Conservation (phyloP, 2,797 vertebrate species). For the Brachyrhaphis roseni region DNA sequence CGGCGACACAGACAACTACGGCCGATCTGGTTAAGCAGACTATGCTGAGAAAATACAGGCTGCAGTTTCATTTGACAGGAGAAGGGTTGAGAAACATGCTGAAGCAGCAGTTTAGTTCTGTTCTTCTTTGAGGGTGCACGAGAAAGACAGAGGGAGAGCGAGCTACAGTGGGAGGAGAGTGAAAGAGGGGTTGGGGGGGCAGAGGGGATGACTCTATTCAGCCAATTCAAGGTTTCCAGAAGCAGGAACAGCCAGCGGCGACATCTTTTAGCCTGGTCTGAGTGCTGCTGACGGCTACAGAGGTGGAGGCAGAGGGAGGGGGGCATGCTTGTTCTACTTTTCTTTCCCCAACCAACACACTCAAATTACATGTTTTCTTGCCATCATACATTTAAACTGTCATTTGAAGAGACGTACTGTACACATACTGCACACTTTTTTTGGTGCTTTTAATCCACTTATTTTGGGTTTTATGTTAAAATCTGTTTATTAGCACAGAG, state of each 20-base stretch:
- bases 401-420: slow-evolving; percentile 30
- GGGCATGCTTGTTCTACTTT: slow-evolving; percentile 70
- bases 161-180: slow-evolving; percentile 67
- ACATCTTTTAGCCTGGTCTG: slow-evolving; percentile 67
- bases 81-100: slow-evolving; percentile 78
- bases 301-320: slow-evolving; percentile 5
- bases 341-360: neutral
- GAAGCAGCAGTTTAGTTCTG: slow-evolving; percentile 76
- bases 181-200: slow-evolving; percentile 27
- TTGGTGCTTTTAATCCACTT: slow-evolving; percentile 7
- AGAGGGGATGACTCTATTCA: slow-evolving; percentile 69
- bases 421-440: slow-evolving; percentile 54
- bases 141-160: slow-evolving; percentile 63
- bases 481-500: neutral
- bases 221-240: slow-evolving; percentile 82
- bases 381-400: slow-evolving; percentile 7
- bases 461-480: neutral
- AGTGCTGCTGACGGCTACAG: slow-evolving; percentile 58
- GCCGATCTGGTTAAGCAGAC: slow-evolving; percentile 73
- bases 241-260: slow-evolving; percentile 84
- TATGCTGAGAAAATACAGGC: slow-evolving; percentile 63
- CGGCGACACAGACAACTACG: slow-evolving; percentile 54
- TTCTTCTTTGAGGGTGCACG: slow-evolving; percentile 71
- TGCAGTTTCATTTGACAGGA: slow-evolving; percentile 64
- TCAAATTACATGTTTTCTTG: slow-evolving; percentile 1